These are phyloP conservation scores for Rhipidura dahli DNA, from an alignment of 2,113 vertebrate species.

Conservation along the genomic window DNA sequence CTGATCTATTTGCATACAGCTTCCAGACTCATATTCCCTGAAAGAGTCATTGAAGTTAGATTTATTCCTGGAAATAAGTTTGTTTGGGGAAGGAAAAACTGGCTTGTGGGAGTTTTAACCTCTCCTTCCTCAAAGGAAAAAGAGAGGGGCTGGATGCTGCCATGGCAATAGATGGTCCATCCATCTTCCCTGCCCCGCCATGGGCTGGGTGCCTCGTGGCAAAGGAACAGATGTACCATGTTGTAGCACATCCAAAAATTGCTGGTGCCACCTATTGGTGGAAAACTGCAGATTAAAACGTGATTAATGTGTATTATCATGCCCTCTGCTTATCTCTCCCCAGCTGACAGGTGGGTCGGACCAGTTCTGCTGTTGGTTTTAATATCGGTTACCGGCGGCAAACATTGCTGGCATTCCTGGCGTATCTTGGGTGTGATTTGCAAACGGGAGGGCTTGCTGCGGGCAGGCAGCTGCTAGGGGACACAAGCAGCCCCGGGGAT, in stretches of 20 bases:
- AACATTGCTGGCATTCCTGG: background rate
- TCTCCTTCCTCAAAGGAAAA: background rate
- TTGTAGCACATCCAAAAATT: constrained; percentile 41
- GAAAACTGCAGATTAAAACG: background rate
- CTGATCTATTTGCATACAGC: background rate
- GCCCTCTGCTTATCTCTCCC: background rate
- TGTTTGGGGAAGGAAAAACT: background rate
- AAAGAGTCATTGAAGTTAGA: background rate
- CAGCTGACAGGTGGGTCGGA: background rate
- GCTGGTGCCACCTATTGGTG: constrained; percentile 48
- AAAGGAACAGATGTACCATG: background rate
- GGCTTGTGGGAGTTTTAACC: background rate
- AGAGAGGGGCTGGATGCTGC: background rate
- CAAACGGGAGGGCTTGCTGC: background rate
- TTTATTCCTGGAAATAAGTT: background rate
- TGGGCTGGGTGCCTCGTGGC: background rate
- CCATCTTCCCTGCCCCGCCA: background rate
- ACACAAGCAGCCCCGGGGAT: background rate
- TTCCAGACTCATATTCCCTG: background rate
- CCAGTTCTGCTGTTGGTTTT: background rate
- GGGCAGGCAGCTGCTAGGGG: background rate
- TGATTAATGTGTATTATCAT: background rate
- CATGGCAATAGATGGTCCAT: background rate
- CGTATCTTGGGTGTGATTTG: background rate
- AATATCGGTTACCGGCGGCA: background rate